These are phyloP conservation scores for Noturus placidus DNA, from an alignment of 2,113 vertebrate genomes.

Conservation along the genomic window DNA sequence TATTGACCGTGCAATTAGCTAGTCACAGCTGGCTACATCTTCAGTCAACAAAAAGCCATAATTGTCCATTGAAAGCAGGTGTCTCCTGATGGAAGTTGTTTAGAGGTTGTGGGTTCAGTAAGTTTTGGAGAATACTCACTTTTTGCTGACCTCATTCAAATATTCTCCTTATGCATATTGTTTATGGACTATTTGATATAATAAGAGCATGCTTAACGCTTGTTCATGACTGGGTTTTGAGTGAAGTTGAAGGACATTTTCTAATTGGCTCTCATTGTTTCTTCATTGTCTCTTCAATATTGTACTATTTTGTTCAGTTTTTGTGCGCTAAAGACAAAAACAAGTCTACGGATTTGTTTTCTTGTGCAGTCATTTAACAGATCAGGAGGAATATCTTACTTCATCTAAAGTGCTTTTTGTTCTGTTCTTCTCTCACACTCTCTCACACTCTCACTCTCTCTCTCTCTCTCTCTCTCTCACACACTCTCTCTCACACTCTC, in stretches of 20 bases:
- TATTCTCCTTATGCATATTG: background rate
- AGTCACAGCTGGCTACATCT: constrained; percentile 56
- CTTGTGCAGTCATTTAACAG: constrained; percentile 29
- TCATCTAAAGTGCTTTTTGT: background rate
- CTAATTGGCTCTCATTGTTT: too few relatives aligned
- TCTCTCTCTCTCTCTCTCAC: constrained; percentile 21
- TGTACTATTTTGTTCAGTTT: background rate
- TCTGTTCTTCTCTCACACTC: background rate
- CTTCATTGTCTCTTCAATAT: background rate
- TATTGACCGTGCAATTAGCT: constrained; percentile 64
- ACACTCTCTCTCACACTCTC: constrained; percentile 23
- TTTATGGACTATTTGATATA: background rate
- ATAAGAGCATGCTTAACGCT: background rate
- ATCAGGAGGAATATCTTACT: constrained; percentile 41
- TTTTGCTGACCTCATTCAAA: background rate
- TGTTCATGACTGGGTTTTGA: background rate
- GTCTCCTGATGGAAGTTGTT: constrained; percentile 47
- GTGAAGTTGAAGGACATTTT: background rate
- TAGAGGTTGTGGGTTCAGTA: constrained; percentile 15
- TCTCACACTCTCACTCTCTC: constrained; percentile 1
- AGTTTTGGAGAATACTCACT: constrained; percentile 22
- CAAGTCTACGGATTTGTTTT: constrained; percentile 10
- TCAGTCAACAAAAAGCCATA: constrained; percentile 49
- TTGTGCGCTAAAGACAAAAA: background rate
- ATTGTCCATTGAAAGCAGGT: constrained; percentile 56